Evolutionary conservation across 2,113 vertebrate genomes (phyloP).

Genomic region (Bubo blakistoni): DNA sequence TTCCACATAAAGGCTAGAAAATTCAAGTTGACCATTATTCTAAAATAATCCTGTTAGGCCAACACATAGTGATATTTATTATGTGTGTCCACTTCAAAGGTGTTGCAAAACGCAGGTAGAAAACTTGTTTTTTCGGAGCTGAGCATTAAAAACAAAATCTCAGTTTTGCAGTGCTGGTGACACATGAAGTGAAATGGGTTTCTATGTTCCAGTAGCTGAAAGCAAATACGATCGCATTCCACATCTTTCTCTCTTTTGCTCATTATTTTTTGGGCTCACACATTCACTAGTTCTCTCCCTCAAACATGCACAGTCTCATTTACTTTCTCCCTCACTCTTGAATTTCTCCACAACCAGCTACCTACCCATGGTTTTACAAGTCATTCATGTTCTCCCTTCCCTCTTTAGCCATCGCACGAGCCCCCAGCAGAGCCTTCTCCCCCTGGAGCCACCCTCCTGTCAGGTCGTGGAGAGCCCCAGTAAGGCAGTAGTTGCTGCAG

Average conservation of each 20-base stretch:
- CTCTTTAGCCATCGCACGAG: neutral
- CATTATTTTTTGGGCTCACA: neutral
- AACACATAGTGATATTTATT: neutral
- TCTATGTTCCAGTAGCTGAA: neutral
- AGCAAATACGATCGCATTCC: neutral
- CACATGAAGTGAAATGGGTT: neutral
- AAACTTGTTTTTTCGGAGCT: neutral
- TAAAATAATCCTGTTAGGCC: conserved; percentile 30
- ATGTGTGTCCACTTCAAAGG: neutral
- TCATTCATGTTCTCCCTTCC: neutral
- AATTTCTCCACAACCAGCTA: neutral
- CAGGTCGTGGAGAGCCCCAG: neutral
- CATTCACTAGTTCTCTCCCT: neutral
- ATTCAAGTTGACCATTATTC: conserved; percentile 3
- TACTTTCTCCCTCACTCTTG: neutral
- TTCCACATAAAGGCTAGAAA: conserved; percentile 23
- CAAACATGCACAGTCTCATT: neutral
- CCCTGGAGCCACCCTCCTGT: fast-evolving
- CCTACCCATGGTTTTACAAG: neutral
- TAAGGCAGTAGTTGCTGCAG: neutral
- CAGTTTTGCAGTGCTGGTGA: neutral
- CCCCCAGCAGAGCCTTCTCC: neutral
- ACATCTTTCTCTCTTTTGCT: neutral
- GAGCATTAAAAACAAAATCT: neutral
- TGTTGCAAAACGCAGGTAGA: neutral